phyloP scores from a whole-genome alignment of 1,140 invertebrate genomes.

The Andrena cerasifolii region DNA sequence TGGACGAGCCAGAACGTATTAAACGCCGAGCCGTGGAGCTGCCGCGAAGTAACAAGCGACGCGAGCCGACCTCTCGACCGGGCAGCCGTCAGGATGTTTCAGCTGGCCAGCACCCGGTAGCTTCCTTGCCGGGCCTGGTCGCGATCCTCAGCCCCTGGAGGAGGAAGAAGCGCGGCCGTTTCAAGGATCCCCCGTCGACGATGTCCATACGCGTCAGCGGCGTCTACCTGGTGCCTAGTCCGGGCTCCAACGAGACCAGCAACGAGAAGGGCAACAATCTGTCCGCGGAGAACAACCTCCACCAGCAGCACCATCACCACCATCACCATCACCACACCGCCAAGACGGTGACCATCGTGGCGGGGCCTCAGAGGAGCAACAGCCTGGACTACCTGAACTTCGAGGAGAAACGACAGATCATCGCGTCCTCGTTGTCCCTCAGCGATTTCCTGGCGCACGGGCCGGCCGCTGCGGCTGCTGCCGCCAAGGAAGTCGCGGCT shows the following conservation, averaged over 20 bases:
- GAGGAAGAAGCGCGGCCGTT: constrained; percentile 57
- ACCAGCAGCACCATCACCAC: constrained; percentile 77
- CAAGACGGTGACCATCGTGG: constrained; percentile 85
- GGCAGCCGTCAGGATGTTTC: constrained; percentile 55
- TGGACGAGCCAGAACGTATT: constrained; percentile 23
- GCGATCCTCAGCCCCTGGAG: constrained; percentile 65
- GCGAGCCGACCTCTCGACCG: constrained; percentile 61
- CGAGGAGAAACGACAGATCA: constrained; percentile 93
- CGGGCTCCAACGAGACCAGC: constrained; percentile 59
- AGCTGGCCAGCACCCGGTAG: constrained; percentile 58
- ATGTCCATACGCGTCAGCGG: constrained; percentile 81
- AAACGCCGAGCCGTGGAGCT: constrained; percentile 64
- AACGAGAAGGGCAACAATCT: constrained; percentile 70
- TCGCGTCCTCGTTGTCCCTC: constrained; percentile 92
- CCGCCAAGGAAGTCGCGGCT: constrained; percentile 82
- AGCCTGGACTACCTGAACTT: constrained; percentile 95
- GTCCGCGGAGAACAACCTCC: constrained; percentile 48
- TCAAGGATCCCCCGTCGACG: constrained; percentile 51
- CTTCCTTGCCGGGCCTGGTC: constrained; percentile 64
- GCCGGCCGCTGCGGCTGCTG: constrained; percentile 84
- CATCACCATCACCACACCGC: constrained; percentile 79
- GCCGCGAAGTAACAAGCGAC: constrained; percentile 60
- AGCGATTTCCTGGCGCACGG: constrained; percentile 92
- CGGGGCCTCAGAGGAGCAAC: constrained; percentile 88
- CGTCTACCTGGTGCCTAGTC: constrained; percentile 77